Evolutionary conservation across 2,888 invertebrate species (phyloP), one percentile per base, ranked within the genome.

Genomic region (Cryptophagus acutangulus): DNA sequence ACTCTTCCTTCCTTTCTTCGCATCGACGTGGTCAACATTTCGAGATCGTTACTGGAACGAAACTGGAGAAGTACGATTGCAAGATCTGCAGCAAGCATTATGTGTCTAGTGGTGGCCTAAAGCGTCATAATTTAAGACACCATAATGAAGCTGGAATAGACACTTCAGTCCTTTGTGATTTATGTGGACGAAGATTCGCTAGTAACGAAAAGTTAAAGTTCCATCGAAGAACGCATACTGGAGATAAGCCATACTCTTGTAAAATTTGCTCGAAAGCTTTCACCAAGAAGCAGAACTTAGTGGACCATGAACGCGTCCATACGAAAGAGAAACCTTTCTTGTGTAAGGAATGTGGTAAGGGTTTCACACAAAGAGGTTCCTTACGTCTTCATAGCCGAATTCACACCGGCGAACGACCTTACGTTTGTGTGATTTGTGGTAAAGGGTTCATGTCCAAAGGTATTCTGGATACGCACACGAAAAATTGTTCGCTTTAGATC

Each of bases 311-410:
- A 64, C 71, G 76, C 36, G 74, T 74, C 38, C 77, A 77, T 64
- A 74, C 74, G 1, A 76, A 76, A 1, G 76, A 76, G 67, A 74
- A 74, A 63, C 77, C 77, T 33, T 73, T 74, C 64, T 72, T 74
- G 46, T 77, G 77, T 60, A 67, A 72, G 46, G 70, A 73, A 59
- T 77, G 77, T 63, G 74, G 73, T 15, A 77, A 76, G 63, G 74
- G 74, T 10, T 77, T 77, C 66, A 71, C 72, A 17, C 76, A 76
- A 66, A 67, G 74, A 15, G 74, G 75, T 48, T 75, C 75, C 31
- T 72, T 77, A 43, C 75, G 74, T 50, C 75, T 75, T 48, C 77
- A 77, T 61, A 74, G 74, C 60, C 65, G 76, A 63, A 76, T 74
- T 61, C 51, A 51, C 44, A 43, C 49, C 12, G 43, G 48, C 3